phyloP scores from a whole-genome alignment of 2,113 vertebrate species.

The Pelvicachromis taeniatus region DNA sequence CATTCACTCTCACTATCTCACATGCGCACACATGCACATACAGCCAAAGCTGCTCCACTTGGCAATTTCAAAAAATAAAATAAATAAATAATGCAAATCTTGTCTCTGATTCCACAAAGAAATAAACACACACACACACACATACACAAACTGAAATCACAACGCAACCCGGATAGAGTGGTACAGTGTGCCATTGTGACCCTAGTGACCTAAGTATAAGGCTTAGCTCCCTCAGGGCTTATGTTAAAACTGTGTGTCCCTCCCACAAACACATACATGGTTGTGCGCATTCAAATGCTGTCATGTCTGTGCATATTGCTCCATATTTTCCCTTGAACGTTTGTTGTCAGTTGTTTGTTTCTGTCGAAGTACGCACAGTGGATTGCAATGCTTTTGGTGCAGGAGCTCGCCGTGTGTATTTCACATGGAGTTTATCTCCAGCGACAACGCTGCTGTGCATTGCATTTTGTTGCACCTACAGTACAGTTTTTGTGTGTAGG shows the following conservation, averaged over 20 bases:
- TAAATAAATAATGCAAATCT: background rate
- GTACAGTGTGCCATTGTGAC: slow-evolving; percentile 11
- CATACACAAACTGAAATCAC: slow-evolving; percentile 2
- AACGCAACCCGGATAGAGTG: slow-evolving; percentile 16
- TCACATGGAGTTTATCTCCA: background rate
- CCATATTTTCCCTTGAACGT: background rate
- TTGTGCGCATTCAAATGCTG: background rate
- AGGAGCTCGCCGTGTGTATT: background rate
- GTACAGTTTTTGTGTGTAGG: slow-evolving; percentile 45
- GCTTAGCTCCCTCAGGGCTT: background rate
- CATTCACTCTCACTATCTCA: slow-evolving; percentile 6
- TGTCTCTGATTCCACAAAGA: slow-evolving; percentile 17
- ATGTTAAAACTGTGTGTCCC: background rate
- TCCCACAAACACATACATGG: background rate
- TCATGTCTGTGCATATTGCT: background rate
- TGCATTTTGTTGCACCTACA: slow-evolving; percentile 12
- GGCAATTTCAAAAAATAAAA: slow-evolving; percentile 20
- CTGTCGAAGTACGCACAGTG: background rate
- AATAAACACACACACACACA: background rate
- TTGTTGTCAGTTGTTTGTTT: background rate
- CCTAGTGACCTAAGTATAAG: slow-evolving; percentile 10
- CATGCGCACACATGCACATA: background rate
- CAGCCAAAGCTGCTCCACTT: slow-evolving; percentile 43
- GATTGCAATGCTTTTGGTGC: background rate
- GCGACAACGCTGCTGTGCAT: slow-evolving; percentile 12